Base-by-base conservation (phyloP, 2,797 vertebrate genomes). In the Cyprinella venusta region DNA sequence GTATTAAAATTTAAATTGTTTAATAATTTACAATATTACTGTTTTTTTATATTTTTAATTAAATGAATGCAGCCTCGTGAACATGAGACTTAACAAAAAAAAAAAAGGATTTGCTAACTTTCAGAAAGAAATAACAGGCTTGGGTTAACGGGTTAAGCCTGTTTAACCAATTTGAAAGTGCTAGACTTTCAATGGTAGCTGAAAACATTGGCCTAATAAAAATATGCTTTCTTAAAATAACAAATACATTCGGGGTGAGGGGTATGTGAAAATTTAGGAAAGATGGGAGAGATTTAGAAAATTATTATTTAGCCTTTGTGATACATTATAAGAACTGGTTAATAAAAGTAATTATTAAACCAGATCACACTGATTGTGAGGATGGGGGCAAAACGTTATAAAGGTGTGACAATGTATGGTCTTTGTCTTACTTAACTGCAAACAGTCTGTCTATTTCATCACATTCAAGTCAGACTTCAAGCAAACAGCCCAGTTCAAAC, bases 401-500 rank as follows among this genome's bases (percentile, higher is more conserved):
- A 76, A 76, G 1, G 54, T 40, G 21, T 76, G 74, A 61, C 74
- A 61, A 72, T 69, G 42, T 42, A 42, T 68, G 9, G 12, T 13
- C 19, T 42, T 68, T 42, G 72, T 24, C 15, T 40, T 61, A 42
- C 42, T 59, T 76, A n/a, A 59, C 19, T 75, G 71, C 50, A 54
- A 50, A 56, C 36, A 59, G 40, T 42, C 59, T 48, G 33, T 64
- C 24, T 48, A 61, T 33, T 77, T 64, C 15, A 77, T 64, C 40
- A 64, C 75, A 45, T 77, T 63, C 59, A 30, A 30, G 40, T 21
- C 56, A 77, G 75, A 48, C 40, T 33, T 30, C 16, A 77, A 77
- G 24, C 75, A 76, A 36, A 76, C 54, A 76, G 54, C 18, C 40
- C 10, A 77, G 59, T 26, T 61, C 54, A 61, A 77, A 64, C 59